These are phyloP conservation scores for Drosophila lacertosa DNA, from an alignment of 1,140 invertebrate species.

Conservation along the genomic window DNA sequence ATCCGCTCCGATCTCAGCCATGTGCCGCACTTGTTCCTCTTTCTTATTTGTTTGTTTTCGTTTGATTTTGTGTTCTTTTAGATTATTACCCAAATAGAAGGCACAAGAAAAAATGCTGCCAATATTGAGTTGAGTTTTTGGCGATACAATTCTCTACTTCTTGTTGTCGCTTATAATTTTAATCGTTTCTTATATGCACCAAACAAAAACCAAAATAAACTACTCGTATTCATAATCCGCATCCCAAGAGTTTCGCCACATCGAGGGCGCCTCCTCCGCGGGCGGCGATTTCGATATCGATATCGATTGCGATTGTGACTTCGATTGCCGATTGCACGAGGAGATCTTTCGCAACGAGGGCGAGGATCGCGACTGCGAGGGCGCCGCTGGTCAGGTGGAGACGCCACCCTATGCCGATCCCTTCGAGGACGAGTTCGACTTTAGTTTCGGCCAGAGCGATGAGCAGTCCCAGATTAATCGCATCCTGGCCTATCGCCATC, in stretches of 20 bases:
- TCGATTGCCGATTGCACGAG: slow-evolving; percentile 65
- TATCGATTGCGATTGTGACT: slow-evolving; percentile 68
- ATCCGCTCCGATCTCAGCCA: slow-evolving; percentile 9
- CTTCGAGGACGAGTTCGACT: slow-evolving; percentile 44
- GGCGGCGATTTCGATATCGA: slow-evolving; percentile 65
- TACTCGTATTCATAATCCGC: not conserved
- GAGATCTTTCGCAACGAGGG: slow-evolving; percentile 66
- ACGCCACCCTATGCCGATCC: slow-evolving; percentile 10
- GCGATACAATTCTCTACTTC: slow-evolving; percentile 20
- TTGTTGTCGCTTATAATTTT: slow-evolving; percentile 53
- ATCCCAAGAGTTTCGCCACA: slow-evolving; percentile 74
- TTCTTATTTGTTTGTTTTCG: slow-evolving; percentile 17
- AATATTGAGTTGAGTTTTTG: slow-evolving; percentile 62
- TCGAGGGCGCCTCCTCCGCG: slow-evolving; percentile 70
- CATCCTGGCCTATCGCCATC: slow-evolving; percentile 69
- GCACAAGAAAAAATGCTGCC: slow-evolving; percentile 78
- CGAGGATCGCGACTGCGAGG: slow-evolving; percentile 69
- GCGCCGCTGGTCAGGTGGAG: slow-evolving; percentile 15
- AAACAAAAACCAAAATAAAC: slow-evolving; percentile 22
- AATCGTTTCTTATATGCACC: slow-evolving; percentile 43
- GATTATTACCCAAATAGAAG: slow-evolving; percentile 83
- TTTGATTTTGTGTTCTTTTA: slow-evolving; percentile 65
- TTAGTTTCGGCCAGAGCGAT: slow-evolving; percentile 63
- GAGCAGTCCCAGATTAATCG: slow-evolving; percentile 69
- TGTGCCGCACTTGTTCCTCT: slow-evolving; percentile 24